These are phyloP conservation scores for Battus philenor DNA, from an alignment of 1,140 invertebrate species.

Conservation along the genomic window DNA sequence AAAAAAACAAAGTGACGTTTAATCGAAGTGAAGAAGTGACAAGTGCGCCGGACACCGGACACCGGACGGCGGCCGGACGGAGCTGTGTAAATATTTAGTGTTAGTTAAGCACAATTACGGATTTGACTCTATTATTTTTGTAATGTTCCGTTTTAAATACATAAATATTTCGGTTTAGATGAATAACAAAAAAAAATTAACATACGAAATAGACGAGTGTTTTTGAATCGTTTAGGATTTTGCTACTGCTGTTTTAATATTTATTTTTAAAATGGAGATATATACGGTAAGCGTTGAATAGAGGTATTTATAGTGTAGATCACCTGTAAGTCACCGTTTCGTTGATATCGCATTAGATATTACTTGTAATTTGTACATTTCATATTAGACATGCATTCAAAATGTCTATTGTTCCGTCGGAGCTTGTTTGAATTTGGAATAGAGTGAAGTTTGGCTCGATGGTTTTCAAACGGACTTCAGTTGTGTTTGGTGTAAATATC, in stretches of 20 bases:
- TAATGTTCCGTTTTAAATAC: constrained; percentile 22
- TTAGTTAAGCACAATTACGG: constrained; percentile 58
- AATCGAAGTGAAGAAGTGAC: constrained; percentile 20
- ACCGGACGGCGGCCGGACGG: constrained; percentile 28
- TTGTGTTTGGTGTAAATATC: constrained; percentile 55
- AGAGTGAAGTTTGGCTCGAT: background rate
- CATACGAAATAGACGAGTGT: constrained; percentile 13
- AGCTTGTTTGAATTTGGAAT: constrained; percentile 3
- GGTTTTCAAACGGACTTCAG: constrained; percentile 11
- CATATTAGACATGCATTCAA: too few species aligned
- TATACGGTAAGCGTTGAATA: constrained; percentile 12
- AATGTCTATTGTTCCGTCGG: too few species aligned
- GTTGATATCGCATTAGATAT: too few species aligned
- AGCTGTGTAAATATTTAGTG: constrained; percentile 51
- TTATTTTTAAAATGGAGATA: constrained; percentile 1
- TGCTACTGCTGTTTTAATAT: constrained; percentile 14
- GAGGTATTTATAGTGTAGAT: constrained; percentile 11
- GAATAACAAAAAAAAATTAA: constrained; percentile 9
- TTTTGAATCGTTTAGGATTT: constrained; percentile 14
- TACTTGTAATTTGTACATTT: too few species aligned
- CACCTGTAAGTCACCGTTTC: too few species aligned
- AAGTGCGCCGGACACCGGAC: constrained; percentile 19
- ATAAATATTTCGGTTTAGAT: constrained; percentile 13
- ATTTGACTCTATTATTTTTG: constrained; percentile 55
- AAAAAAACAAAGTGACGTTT: constrained; percentile 16